phyloP scores from a whole-genome alignment of 2,113 vertebrate genomes.

The Orthonyx spaldingii region DNA sequence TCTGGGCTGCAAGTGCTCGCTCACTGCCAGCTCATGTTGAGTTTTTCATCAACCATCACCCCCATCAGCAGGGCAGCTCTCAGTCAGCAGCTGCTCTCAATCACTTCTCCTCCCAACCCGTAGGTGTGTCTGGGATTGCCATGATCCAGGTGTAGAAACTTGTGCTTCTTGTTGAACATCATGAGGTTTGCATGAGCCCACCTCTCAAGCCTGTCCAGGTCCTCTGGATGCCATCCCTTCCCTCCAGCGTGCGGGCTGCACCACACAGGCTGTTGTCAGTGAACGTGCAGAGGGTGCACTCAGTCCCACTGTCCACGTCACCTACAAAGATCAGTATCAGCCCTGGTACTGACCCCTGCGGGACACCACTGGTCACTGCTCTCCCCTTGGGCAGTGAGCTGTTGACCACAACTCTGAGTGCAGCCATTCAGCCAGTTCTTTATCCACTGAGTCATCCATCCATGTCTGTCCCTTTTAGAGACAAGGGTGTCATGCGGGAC shows the following conservation, averaged over 20 bases:
- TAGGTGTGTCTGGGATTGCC: neutral
- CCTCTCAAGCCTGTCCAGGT: too few species aligned
- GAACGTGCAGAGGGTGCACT: neutral
- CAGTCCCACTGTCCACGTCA: too few species aligned
- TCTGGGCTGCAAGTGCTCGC: rapidly evolving
- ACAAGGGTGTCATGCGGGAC: neutral
- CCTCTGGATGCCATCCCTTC: too few species aligned
- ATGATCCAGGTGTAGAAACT: too few species aligned
- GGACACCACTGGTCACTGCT: neutral
- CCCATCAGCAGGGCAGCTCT: neutral
- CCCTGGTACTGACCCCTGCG: neutral
- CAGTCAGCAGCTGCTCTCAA: neutral
- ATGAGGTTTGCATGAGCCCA: neutral
- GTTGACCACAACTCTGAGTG: neutral
- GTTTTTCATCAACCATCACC: neutral
- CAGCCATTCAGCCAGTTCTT: neutral
- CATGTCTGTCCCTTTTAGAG: neutral
- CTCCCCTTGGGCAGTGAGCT: rapidly evolving
- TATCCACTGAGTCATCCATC: neutral
- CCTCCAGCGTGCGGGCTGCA: rapidly evolving
- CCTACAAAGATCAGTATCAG: neutral
- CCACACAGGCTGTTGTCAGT: neutral
- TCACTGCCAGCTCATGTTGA: rapidly evolving
- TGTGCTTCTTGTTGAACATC: neutral
- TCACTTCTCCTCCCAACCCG: rapidly evolving